Evolutionary conservation across 2,888 invertebrate species (phyloP).

Genomic region (Philereme transversata): DNA sequence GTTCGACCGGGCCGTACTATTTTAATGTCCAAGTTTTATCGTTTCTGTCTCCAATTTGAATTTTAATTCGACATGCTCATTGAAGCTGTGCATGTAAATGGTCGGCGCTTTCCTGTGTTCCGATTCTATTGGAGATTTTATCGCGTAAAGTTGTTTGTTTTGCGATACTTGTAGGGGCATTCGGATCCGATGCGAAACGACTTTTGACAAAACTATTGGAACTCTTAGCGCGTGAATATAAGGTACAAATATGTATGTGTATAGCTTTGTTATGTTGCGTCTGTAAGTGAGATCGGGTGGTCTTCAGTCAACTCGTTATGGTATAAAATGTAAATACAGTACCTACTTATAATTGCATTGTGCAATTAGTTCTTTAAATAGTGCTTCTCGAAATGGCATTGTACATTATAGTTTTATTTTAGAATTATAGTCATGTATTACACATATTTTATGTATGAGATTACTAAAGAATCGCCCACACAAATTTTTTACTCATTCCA

Average conservation of each 20-base stretch:
- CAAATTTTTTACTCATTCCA: background rate
- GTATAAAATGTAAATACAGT: too few species aligned
- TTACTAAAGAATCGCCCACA: too few species aligned
- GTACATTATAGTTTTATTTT: too few species aligned
- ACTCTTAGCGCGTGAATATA: background rate
- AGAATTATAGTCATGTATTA: too few species aligned
- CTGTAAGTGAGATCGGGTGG: too few species aligned
- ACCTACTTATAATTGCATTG: too few species aligned
- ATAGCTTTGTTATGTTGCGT: too few species aligned
- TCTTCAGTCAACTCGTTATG: too few species aligned
- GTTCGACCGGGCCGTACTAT: conserved; percentile 55
- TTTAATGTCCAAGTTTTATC: conserved; percentile 65
- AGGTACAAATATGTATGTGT: background rate
- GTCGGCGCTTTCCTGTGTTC: conserved; percentile 40
- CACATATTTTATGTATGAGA: too few species aligned
- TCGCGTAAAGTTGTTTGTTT: conserved; percentile 44
- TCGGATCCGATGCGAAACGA: conserved; percentile 1
- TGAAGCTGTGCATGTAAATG: conserved; percentile 47
- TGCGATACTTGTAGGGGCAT: conserved; percentile 33
- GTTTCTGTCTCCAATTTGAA: conserved; percentile 62
- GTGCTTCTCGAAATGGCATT: too few species aligned
- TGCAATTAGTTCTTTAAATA: too few species aligned
- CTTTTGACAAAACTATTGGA: background rate
- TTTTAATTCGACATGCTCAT: conserved; percentile 66
- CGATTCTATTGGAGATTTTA: conserved; percentile 39